Evolutionary conservation across 2,113 vertebrate species (phyloP).

Genomic region (Phoenicopterus ruber): DNA sequence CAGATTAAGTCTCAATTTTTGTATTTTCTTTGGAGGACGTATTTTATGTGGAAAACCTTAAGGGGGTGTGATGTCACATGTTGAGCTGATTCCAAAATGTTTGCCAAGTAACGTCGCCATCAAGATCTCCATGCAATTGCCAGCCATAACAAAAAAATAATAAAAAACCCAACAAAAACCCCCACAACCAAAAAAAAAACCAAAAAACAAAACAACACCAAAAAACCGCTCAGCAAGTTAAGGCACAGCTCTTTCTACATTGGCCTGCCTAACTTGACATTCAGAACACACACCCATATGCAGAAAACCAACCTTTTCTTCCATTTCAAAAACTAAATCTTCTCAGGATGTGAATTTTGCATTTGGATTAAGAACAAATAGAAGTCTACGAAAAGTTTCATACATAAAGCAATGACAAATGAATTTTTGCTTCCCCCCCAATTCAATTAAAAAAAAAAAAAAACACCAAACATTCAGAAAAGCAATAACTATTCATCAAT

Average conservation of each 20-base stretch:
- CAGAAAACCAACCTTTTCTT: neutral
- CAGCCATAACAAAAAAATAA: neutral
- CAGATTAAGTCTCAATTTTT: constrained; percentile 60
- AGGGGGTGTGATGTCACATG: constrained; percentile 74
- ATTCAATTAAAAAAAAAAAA: neutral
- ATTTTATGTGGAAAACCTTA: constrained; percentile 77
- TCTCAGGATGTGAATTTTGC: constrained; percentile 29
- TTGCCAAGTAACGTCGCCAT: constrained; percentile 74
- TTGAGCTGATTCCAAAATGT: constrained; percentile 70
- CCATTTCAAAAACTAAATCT: constrained; percentile 10
- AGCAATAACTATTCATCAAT: neutral
- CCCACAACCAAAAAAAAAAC: neutral
- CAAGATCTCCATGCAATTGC: constrained; percentile 57
- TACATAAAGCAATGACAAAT: constrained; percentile 11
- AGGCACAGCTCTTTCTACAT: neutral
- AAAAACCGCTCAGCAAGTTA: neutral
- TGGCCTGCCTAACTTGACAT: neutral
- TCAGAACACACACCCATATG: neutral
- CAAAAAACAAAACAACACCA: too few species aligned
- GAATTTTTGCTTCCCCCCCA: neutral
- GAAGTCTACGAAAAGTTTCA: constrained; percentile 31
- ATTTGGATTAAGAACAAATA: constrained; percentile 22
- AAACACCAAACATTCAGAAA: too few species aligned
- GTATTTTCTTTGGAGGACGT: constrained; percentile 65
- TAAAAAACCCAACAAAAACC: neutral